A percentile compares a stretch with the other conserved stretches of the same genome.
Conservation (phyloP, 2,888 invertebrate species). For the Cordylochernes scorpioides region DNA sequence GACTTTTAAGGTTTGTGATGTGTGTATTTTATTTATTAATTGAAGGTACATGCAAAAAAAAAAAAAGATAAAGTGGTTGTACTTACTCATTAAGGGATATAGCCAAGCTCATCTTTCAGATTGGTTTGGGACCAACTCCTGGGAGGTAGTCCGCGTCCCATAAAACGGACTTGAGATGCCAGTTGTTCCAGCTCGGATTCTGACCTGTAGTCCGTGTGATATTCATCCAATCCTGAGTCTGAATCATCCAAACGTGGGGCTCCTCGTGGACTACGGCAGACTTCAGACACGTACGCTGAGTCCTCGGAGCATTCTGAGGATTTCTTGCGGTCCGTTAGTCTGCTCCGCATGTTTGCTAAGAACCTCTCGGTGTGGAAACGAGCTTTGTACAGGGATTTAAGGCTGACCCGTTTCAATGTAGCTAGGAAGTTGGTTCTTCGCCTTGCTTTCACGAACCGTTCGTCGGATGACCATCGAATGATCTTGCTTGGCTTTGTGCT, state of each 20-base stretch:
- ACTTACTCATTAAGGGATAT: slow-evolving; percentile 1
- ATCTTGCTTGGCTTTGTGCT: slow-evolving; percentile 1
- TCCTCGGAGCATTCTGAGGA: background rate
- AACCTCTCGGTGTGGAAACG: background rate
- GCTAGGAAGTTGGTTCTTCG: background rate
- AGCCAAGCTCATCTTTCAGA: slow-evolving; percentile 2
- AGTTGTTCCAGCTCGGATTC: background rate
- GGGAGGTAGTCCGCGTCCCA: background rate
- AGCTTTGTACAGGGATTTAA: slow-evolving; percentile 1
- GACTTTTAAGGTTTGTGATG: too few species aligned
- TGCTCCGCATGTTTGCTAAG: background rate
- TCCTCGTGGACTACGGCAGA: slow-evolving; percentile 1
- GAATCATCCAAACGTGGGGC: background rate
- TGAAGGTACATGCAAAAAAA: too few species aligned
- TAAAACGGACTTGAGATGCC: background rate
- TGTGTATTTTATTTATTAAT: too few species aligned
- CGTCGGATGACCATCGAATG: slow-evolving; percentile 2
- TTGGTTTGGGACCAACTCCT: slow-evolving; percentile 1
- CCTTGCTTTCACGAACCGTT: slow-evolving; percentile 1
- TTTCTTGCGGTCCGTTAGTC: background rate
- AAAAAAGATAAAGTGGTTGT: too few species aligned
- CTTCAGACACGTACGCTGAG: slow-evolving; percentile 2
- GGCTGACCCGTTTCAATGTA: slow-evolving; percentile 1
- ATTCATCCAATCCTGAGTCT: slow-evolving; percentile 3
- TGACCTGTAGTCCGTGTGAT: slow-evolving; percentile 1